Conservation (phyloP, 1,140 invertebrate genomes). For the Magallana ariakensis region DNA sequence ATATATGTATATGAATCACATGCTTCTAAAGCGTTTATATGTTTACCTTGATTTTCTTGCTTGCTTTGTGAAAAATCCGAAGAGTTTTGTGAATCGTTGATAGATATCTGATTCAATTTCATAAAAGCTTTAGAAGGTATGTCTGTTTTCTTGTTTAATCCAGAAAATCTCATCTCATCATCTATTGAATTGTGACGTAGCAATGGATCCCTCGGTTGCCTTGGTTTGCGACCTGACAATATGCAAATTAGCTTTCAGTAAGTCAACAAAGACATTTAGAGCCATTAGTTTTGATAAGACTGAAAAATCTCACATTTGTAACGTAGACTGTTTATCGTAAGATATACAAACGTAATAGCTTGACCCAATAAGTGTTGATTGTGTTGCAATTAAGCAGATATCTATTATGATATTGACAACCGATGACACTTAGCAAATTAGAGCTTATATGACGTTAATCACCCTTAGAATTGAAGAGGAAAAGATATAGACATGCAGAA, state of each 20-base stretch:
- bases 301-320: too few relatives aligned
- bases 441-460: too few relatives aligned
- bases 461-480: too few relatives aligned
- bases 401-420: too few relatives aligned
- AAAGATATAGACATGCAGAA: too few relatives aligned
- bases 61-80: background rate
- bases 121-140: constrained; percentile 87
- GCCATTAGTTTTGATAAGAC: background rate
- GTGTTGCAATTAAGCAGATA: too few relatives aligned
- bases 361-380: too few relatives aligned
- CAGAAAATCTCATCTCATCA: constrained; percentile 82
- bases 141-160: constrained; percentile 84
- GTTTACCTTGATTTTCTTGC: background rate
- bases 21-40: background rate
- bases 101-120: constrained; percentile 82
- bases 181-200: constrained; percentile 79
- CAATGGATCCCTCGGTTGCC: constrained; percentile 67
- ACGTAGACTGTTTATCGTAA: too few relatives aligned
- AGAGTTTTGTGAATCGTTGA: constrained; percentile 43
- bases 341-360: too few relatives aligned
- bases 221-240: constrained; percentile 55
- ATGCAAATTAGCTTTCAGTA: constrained; percentile 30
- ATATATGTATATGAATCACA: background rate
- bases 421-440: too few relatives aligned
- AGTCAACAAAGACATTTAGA: background rate